A percentile compares a stretch with the other conserved stretches of the same genome.
Conservation (phyloP, 2,113 vertebrate species). For the Mystacornis crossleyi region DNA sequence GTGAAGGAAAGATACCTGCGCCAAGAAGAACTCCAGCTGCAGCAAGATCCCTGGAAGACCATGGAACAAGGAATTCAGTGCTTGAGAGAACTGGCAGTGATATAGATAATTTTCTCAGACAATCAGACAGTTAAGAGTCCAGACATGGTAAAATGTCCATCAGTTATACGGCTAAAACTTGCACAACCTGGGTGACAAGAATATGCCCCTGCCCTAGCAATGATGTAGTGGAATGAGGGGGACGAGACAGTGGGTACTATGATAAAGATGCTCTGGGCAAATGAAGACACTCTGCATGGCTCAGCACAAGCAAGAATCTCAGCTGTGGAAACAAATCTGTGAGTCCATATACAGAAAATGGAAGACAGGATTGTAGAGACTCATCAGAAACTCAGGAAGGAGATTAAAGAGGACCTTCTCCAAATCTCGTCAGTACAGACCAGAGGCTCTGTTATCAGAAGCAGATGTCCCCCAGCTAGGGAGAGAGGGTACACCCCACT, state of each 20-base stretch:
- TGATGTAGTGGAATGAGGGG: background rate
- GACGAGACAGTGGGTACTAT: background rate
- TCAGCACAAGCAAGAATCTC: background rate
- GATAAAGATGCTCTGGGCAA: background rate
- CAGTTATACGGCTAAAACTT: background rate
- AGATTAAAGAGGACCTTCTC: background rate
- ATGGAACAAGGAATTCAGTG: background rate
- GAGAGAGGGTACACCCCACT: background rate
- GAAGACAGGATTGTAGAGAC: background rate
- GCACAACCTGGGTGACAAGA: background rate
- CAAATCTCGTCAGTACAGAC: background rate
- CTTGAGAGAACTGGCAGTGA: background rate
- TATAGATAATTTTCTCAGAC: background rate
- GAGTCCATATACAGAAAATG: background rate
- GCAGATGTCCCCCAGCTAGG: background rate
- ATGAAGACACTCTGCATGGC: background rate
- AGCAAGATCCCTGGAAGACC: background rate
- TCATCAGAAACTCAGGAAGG: background rate
- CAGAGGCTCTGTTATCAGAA: background rate
- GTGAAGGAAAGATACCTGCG: background rate
- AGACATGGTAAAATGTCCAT: background rate
- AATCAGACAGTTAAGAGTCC: background rate
- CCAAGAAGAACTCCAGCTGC: background rate
- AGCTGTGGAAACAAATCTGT: background rate
- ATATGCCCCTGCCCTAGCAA: accelerated